phyloP scores from a whole-genome alignment of 2,797 vertebrate species.

The Anniella stebbinsi region DNA sequence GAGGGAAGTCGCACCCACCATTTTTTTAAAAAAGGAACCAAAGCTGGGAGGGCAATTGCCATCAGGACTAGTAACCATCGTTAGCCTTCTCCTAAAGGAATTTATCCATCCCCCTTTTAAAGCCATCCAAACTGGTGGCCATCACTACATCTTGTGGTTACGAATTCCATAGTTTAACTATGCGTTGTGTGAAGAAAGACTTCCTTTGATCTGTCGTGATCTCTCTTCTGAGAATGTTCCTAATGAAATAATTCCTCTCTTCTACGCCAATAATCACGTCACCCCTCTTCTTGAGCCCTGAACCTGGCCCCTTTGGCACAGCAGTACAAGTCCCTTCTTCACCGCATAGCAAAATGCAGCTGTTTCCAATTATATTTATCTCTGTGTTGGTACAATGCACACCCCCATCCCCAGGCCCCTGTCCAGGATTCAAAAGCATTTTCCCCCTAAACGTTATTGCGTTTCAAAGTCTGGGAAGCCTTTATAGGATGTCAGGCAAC shows the following conservation, averaged over 20 bases:
- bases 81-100: too few species aligned
- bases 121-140: too few species aligned
- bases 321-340: not conserved
- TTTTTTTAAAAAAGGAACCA: too few species aligned
- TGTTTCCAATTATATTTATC: not conserved
- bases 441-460: too few species aligned
- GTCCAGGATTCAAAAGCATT: too few species aligned
- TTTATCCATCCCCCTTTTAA: too few species aligned
- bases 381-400: not conserved
- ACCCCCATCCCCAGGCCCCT: not conserved
- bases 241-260: not conserved
- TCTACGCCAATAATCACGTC: not conserved
- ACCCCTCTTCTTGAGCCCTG: not conserved
- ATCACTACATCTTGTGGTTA: too few species aligned
- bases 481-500: not conserved
- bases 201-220: not conserved
- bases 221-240: not conserved
- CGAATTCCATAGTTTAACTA: too few species aligned
- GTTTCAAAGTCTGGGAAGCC: not conserved
- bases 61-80: too few species aligned
- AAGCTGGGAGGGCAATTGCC: too few species aligned
- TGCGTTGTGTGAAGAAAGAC: too few species aligned
- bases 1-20: too few species aligned
- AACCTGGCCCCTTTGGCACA: not conserved
- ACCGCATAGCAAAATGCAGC: not conserved